Evolutionary conservation across 2,888 invertebrate genomes (phyloP).

Genomic region (Sesamia inferens): DNA sequence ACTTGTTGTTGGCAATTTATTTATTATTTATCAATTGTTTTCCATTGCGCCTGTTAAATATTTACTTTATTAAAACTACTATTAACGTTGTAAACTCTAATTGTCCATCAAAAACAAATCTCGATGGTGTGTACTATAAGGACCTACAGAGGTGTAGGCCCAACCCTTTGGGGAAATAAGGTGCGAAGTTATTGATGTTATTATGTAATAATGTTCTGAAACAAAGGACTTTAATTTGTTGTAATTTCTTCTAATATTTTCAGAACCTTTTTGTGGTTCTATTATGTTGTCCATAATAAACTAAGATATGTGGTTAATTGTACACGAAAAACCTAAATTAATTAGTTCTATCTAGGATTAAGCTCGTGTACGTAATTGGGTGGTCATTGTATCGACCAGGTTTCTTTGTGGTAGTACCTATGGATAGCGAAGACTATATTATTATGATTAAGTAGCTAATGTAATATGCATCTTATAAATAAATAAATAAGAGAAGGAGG

Average conservation of each 20-base stretch:
- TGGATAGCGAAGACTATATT: slow-evolving; percentile 5
- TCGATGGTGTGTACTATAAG: background rate
- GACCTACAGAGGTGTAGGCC: background rate
- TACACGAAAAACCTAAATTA: slow-evolving; percentile 41
- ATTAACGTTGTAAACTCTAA: slow-evolving; percentile 24
- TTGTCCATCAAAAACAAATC: slow-evolving; percentile 11
- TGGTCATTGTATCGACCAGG: slow-evolving; percentile 12
- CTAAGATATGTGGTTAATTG: slow-evolving; percentile 34
- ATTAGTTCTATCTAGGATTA: slow-evolving; percentile 34
- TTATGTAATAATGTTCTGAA: background rate
- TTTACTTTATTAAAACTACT: slow-evolving; percentile 30
- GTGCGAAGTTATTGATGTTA: background rate
- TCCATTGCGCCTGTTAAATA: slow-evolving; percentile 6
- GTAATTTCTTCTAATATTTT: slow-evolving; percentile 17
- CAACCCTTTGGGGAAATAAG: background rate
- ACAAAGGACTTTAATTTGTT: slow-evolving; percentile 1
- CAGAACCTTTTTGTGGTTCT: background rate
- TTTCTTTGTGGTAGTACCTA: background rate
- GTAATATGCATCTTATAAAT: background rate
- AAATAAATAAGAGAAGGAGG: background rate
- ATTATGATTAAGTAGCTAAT: slow-evolving; percentile 15
- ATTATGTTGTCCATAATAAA: slow-evolving; percentile 37
- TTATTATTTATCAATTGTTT: slow-evolving; percentile 34
- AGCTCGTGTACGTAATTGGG: slow-evolving; percentile 27
- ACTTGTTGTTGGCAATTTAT: slow-evolving; percentile 41